Base-by-base conservation (phyloP, 2,888 invertebrate genomes). In the Anagyrus pseudococci region DNA sequence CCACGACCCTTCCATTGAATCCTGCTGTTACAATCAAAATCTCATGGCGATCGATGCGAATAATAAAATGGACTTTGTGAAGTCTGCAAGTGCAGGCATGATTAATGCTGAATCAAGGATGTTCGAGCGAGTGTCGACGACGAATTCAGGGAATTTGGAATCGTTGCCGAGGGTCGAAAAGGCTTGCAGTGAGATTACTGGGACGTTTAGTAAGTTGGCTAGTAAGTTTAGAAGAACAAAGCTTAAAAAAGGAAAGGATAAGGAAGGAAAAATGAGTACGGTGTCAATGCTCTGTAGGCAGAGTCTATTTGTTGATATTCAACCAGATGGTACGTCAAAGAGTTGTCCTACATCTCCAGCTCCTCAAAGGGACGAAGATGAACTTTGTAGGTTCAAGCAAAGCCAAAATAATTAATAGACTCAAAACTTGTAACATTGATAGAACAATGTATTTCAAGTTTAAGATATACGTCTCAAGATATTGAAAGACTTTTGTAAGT, bases 81-180 rank as follows among this genome's bases (percentile, higher is more conserved):
- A 92, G 71, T 91, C 90, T 29, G 87, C 89, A 0, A 91, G 91
- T 67, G 91, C 88, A 0, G 91, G 91, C n/a, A 90, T 91, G 87
- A 89, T 91, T 60, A 88, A 89, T 70, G 84, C 89, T 0, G 88
- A 89, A 66, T 81, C 85, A 4, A 85, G 85, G 23, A 83, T 86
- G 0, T 88, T 86, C 81, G 85, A 84, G 68, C 82, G 87, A 68
- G 83, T 88, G 75, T 66, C 68, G 1, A 69, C 68, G 1, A 67
- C 70, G 15, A 83, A 83, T 2, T 85, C 84, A 67, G 86, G 85
- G 13, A 83, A 83, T 2, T 85, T 84, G 67, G 86, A 85, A 1
- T 85, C 86, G 0, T 69, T 86, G 58, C 85, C 86, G 0, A 74
- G 85, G 23, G 74, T 75, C 1, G 71, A 66, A n/a, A 69, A 72